A percentile compares a stretch with the other conserved stretches of the same genome.
Evolutionary conservation across 2,797 vertebrate species (phyloP).

Genomic region (Rhadinocentrus ornatus): DNA sequence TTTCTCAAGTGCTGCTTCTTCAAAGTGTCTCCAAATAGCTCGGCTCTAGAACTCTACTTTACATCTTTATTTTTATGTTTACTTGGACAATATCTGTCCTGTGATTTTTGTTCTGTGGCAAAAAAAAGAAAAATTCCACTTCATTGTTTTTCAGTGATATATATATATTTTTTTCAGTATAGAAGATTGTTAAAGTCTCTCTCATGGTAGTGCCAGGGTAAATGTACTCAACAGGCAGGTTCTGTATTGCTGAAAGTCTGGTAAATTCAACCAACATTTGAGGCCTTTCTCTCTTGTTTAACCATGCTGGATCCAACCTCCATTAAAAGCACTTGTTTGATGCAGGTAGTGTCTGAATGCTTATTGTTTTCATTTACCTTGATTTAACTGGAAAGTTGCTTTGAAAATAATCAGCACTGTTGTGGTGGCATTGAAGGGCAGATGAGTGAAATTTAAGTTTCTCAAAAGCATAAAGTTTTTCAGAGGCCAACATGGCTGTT

Average conservation of each 20-base stretch:
- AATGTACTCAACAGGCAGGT: slow-evolving; percentile 46
- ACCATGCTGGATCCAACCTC: slow-evolving; percentile 43
- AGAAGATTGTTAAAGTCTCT: slow-evolving; percentile 28
- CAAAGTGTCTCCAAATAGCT: slow-evolving; percentile 71
- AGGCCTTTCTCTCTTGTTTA: slow-evolving; percentile 50
- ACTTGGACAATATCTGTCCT: slow-evolving; percentile 43
- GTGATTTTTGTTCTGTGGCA: slow-evolving; percentile 54
- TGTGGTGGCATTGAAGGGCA: slow-evolving; percentile 25
- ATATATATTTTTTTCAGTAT: slow-evolving; percentile 38
- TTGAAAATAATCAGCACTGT: slow-evolving; percentile 34
- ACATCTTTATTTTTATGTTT: slow-evolving; percentile 62
- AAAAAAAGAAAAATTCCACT: slow-evolving; percentile 13
- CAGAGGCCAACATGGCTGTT: slow-evolving; percentile 27
- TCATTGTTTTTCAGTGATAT: slow-evolving; percentile 11
- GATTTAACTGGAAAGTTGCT: slow-evolving; percentile 43
- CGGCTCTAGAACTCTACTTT: slow-evolving; percentile 58
- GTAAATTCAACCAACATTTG: slow-evolving; percentile 29
- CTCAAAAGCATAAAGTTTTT: slow-evolving; percentile 28
- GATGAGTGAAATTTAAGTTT: slow-evolving; percentile 21
- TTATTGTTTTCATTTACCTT: slow-evolving; percentile 44
- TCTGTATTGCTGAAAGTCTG: slow-evolving; percentile 50
- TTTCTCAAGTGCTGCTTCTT: slow-evolving; percentile 79
- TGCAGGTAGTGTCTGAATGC: slow-evolving; percentile 51
- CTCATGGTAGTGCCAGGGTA: slow-evolving; percentile 42
- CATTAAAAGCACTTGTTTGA: slow-evolving; percentile 46